Evolutionary conservation across 2,888 invertebrate genomes (phyloP).

Genomic region (Spialia ferax): DNA sequence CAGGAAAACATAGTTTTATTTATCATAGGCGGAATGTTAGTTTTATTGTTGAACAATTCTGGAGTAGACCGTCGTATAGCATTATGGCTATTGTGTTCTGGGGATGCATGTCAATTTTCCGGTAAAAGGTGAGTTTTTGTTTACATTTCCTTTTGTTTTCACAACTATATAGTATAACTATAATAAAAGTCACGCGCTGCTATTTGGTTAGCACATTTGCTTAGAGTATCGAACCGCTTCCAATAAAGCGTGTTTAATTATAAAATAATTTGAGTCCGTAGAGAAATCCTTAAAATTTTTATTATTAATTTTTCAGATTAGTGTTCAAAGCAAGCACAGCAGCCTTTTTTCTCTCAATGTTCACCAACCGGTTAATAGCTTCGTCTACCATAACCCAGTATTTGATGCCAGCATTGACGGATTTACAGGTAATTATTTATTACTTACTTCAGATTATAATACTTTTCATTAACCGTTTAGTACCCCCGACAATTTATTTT

Average conservation of each 20-base stretch:
- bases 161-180: too few species aligned
- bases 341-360: slow-evolving; percentile 65
- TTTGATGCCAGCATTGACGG: slow-evolving; percentile 51
- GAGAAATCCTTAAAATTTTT: neutral
- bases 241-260: too few species aligned
- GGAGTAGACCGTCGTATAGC: slow-evolving; percentile 66
- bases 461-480: neutral
- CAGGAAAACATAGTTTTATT: slow-evolving; percentile 64
- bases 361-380: slow-evolving; percentile 61
- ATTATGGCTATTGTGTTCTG: slow-evolving; percentile 59
- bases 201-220: too few species aligned
- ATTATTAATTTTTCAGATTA: slow-evolving; percentile 58
- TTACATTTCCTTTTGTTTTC: too few species aligned
- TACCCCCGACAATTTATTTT: too few species aligned
- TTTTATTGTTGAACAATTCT: slow-evolving; percentile 64
- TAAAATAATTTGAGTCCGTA: too few species aligned
- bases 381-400: slow-evolving; percentile 57
- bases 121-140: slow-evolving; percentile 53
- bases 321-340: slow-evolving; percentile 63
- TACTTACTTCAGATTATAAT: neutral
- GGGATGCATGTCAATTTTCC: slow-evolving; percentile 57
- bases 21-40: slow-evolving; percentile 60
- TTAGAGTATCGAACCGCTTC: too few species aligned
- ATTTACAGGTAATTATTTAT: slow-evolving; percentile 53
- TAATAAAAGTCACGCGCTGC: too few species aligned